These are phyloP conservation scores for Rhyacophila evoluta DNA, from an alignment of 2,888 invertebrate species.

Conservation along the genomic window DNA sequence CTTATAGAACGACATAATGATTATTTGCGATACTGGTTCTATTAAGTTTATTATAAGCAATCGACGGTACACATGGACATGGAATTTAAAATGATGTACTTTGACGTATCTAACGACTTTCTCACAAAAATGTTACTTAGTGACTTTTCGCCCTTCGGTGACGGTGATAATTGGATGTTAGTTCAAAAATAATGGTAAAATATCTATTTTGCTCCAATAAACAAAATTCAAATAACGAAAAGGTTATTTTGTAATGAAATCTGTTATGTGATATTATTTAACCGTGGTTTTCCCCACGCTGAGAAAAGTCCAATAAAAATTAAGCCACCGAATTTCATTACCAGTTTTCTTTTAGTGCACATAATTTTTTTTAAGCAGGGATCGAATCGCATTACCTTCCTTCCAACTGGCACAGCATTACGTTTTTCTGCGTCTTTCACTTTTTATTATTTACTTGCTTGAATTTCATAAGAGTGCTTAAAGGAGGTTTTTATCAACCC, in stretches of 20 bases:
- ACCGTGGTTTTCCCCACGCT: not conserved
- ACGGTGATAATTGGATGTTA: no score
- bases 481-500: not conserved
- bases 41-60: no score
- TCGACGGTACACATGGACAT: no score
- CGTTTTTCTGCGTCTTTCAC: constrained; percentile 38
- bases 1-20: no score
- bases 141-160: no score
- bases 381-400: constrained; percentile 13
- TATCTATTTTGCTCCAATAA: no score
- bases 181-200: no score
- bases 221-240: no score
- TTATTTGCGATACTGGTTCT: no score
- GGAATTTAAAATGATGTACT: no score
- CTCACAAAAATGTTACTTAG: no score
- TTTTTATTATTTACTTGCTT: constrained; percentile 47
- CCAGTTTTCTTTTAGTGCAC: constrained; percentile 54
- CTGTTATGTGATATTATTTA: constrained; percentile 1
- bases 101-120: no score
- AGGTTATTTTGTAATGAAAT: not conserved
- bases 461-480: constrained; percentile 39
- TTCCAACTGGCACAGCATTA: constrained; percentile 36
- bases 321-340: constrained; percentile 53
- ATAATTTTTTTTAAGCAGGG: constrained; percentile 53
- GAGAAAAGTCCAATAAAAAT: constrained; percentile 52